These are phyloP conservation scores for Phylloscopus collybita DNA, from an alignment of 2,797 vertebrate genomes.

Conservation along the genomic window DNA sequence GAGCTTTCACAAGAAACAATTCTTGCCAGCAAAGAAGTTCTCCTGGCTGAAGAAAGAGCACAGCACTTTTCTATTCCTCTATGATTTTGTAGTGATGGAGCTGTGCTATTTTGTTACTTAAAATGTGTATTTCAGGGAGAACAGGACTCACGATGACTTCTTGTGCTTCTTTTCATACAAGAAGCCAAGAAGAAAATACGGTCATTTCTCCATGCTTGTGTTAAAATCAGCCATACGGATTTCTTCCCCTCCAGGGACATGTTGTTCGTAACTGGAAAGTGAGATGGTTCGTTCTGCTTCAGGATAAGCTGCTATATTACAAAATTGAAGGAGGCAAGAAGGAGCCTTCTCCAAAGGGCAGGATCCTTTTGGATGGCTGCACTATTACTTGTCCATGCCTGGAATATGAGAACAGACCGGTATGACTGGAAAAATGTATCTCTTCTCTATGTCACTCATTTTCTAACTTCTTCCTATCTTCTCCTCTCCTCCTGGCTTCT, in stretches of 20 bases:
- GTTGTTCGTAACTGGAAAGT: slow-evolving; percentile 94
- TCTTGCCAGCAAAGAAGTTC: neutral
- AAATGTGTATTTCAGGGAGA: neutral
- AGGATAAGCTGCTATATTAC: slow-evolving; percentile 91
- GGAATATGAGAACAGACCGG: slow-evolving; percentile 90
- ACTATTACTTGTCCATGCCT: slow-evolving; percentile 89
- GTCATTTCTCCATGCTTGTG: neutral
- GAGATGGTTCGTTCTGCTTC: slow-evolving; percentile 90
- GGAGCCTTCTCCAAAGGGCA: slow-evolving; percentile 86
- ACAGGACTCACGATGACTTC: neutral
- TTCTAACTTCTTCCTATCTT: neutral
- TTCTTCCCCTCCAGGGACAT: slow-evolving; percentile 83
- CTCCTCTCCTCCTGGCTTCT: neutral
- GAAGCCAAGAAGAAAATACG: neutral
- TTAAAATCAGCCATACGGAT: neutral
- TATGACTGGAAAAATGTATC: slow-evolving; percentile 68
- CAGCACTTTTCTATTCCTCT: neutral
- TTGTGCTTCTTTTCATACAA: neutral
- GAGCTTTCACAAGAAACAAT: neutral
- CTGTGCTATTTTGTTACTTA: neutral
- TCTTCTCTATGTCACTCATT: neutral
- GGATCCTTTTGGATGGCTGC: slow-evolving; percentile 85
- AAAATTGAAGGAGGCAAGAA: slow-evolving; percentile 87
- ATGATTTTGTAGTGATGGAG: neutral
- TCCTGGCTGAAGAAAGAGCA: neutral